Percentiles rank a stretch among this genome's conserved stretches.
phyloP scores from a whole-genome alignment of 2,888 invertebrate species.

The Petrolisthes cinctipes region DNA sequence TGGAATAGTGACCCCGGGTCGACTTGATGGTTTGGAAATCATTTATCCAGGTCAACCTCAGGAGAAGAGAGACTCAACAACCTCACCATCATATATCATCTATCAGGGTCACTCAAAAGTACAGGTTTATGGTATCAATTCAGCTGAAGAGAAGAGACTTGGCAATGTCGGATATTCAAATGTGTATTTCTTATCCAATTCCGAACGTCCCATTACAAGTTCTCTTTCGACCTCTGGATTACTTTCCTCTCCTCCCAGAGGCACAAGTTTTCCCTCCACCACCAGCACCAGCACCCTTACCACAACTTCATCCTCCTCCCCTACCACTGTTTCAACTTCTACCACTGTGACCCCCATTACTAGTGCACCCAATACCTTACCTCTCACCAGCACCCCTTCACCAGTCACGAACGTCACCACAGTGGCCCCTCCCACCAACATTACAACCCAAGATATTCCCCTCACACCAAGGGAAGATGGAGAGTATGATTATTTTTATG shows the following conservation, averaged over 20 bases:
- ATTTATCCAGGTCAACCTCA: conserved; percentile 35
- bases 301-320: conserved; percentile 11
- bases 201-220: neutral
- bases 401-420: neutral
- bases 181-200: neutral
- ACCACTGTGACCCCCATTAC: conserved; percentile 19
- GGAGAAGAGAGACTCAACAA: neutral
- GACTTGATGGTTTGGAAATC: conserved; percentile 29
- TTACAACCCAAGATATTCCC: neutral
- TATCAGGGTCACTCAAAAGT: conserved; percentile 54
- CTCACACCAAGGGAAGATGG: neutral
- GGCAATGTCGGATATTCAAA: conserved; percentile 5
- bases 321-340: conserved; percentile 16
- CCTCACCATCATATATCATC: conserved; percentile 43
- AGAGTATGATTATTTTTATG: conserved; percentile 51
- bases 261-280: conserved; percentile 1
- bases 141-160: conserved; percentile 37
- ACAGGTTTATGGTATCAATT: conserved; percentile 49
- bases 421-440: neutral
- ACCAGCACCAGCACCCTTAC: conserved; percentile 16
- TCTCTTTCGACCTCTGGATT: neutral
- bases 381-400: neutral
- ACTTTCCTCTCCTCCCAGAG: neutral
- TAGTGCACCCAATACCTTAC: conserved; percentile 6
- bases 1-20: neutral